Conservation (phyloP, 2,113 vertebrate genomes). For the Pteropus alecto region DNA sequence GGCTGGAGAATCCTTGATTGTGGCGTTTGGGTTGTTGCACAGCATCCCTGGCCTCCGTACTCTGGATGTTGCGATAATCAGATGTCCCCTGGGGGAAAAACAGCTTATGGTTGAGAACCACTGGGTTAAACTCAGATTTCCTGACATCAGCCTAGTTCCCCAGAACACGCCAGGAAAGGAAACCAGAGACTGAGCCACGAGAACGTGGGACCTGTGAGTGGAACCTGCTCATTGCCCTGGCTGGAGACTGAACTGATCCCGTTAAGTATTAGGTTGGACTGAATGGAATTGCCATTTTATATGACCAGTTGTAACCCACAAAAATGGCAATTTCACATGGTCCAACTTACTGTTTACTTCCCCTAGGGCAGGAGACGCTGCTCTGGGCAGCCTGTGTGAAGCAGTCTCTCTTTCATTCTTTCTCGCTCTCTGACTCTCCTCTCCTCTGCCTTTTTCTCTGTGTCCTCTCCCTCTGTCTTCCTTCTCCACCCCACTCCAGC, state of each 20-base stretch:
- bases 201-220: rapidly evolving
- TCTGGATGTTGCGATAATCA: not conserved
- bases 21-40: not conserved
- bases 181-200: not conserved
- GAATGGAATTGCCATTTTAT: not conserved
- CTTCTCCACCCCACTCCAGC: not conserved
- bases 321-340: not conserved
- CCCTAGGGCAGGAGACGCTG: not conserved
- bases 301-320: not conserved
- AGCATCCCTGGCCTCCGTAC: no score
- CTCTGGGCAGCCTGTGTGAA: not conserved
- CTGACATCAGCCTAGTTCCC: not conserved
- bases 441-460: not conserved
- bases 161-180: not conserved
- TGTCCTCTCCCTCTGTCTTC: not conserved
- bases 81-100: not conserved
- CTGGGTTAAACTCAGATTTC: not conserved
- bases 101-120: not conserved
- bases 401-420: not conserved
- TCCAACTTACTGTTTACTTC: not conserved
- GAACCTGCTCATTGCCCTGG: not conserved
- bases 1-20: not conserved
- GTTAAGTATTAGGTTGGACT: not conserved
- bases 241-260: not conserved
- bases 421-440: not conserved